Evolutionary conservation across 1,140 invertebrate genomes (phyloP).

Genomic region (Plodia interpunctella): DNA sequence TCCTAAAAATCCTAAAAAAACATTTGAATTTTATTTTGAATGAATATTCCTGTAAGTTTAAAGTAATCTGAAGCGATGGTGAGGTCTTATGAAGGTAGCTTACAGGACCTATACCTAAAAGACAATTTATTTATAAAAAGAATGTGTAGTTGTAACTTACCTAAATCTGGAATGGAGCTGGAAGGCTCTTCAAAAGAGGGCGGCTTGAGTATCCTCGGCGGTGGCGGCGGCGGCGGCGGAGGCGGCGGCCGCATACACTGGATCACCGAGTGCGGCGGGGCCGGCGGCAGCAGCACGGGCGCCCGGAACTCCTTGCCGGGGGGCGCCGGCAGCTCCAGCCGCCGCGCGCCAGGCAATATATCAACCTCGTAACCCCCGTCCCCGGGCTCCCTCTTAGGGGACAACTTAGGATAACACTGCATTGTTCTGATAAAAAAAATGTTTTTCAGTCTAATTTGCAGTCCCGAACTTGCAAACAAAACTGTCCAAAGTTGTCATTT

Average conservation of each 20-base stretch:
- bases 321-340: conserved; percentile 69
- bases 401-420: conserved; percentile 68
- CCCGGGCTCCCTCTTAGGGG: conserved; percentile 58
- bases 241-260: conserved; percentile 79
- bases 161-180: conserved; percentile 90
- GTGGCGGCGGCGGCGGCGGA: conserved; percentile 77
- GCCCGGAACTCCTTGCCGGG: conserved; percentile 71
- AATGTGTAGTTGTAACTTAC: conserved; percentile 74
- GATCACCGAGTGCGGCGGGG: conserved; percentile 75
- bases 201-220: conserved; percentile 58
- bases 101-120: too few relatives aligned
- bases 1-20: too few relatives aligned
- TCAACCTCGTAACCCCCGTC: conserved; percentile 54
- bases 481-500: conserved; percentile 25
- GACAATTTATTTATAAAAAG: too few relatives aligned
- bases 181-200: conserved; percentile 84
- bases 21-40: too few relatives aligned
- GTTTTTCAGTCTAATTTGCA: conserved; percentile 26
- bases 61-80: too few relatives aligned
- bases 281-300: conserved; percentile 61
- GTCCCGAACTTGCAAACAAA: conserved; percentile 25
- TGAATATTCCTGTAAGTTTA: too few relatives aligned
- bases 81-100: too few relatives aligned
- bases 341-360: conserved; percentile 53
- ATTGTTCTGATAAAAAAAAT: conserved; percentile 41